Percentiles rank a stretch among this genome's conserved stretches.
These are phyloP conservation scores for Hydropsyche tenuis DNA, from an alignment of 1,140 invertebrate genomes.

Conservation along the genomic window DNA sequence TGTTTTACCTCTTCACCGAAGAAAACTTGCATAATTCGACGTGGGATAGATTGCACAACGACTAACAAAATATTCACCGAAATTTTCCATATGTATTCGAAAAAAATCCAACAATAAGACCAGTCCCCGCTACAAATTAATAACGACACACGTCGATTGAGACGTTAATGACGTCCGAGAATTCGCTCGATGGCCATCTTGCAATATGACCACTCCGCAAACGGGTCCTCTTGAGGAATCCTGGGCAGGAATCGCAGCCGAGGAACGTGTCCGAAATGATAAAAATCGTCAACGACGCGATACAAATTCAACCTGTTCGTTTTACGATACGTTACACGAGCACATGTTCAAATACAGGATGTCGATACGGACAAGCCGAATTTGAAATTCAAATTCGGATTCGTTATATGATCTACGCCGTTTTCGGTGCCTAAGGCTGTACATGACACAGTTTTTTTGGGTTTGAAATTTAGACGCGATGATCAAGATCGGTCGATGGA, in stretches of 20 bases:
- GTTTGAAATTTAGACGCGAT: no score
- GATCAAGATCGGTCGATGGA: no score
- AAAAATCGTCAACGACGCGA: neutral
- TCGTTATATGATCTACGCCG: no score
- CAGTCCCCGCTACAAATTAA: no score
- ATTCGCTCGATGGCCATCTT: neutral
- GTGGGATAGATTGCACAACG: neutral
- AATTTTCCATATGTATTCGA: no score
- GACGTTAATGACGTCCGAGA: neutral
- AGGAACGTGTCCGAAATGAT: conserved; percentile 2
- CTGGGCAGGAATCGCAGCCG: neutral
- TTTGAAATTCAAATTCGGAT: neutral
- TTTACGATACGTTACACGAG: neutral
- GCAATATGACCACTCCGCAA: no score
- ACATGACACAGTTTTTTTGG: no score
- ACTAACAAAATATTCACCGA: no score
- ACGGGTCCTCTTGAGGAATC: no score
- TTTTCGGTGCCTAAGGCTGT: no score
- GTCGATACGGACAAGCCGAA: conserved; percentile 1
- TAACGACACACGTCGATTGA: no score
- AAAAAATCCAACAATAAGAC: no score
- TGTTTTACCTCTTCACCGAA: neutral
- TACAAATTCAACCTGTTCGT: neutral
- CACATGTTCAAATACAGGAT: conserved; percentile 25
- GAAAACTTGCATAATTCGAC: conserved; percentile 1